Evolutionary conservation across 2,797 vertebrate species (phyloP).

Genomic region (Mus minutoides): DNA sequence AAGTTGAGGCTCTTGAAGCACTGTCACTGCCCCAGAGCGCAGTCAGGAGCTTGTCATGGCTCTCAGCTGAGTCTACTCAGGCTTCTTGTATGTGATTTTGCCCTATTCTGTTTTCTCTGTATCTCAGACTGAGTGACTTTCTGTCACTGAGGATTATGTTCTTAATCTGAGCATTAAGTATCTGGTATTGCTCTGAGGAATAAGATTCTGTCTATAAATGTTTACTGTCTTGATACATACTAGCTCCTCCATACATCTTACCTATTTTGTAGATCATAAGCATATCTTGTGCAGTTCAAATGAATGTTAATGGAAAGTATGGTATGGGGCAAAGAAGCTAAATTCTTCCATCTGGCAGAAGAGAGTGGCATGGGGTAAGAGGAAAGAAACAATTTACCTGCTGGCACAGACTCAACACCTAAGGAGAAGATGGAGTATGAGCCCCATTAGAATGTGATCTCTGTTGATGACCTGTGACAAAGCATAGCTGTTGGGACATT

Average conservation of each 20-base stretch:
- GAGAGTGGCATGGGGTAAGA: not conserved
- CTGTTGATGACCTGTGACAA: not conserved
- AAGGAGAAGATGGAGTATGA: too few relatives aligned
- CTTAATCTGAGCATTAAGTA: not conserved
- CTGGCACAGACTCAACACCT: not conserved
- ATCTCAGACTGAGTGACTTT: not conserved
- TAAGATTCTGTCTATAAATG: too few relatives aligned
- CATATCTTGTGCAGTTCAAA: too few relatives aligned
- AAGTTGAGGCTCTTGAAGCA: not conserved
- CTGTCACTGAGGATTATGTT: fast-evolving
- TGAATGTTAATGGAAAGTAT: not conserved
- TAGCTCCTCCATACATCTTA: fast-evolving
- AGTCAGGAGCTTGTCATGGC: not conserved
- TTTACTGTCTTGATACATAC: fast-evolving
- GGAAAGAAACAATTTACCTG: not conserved
- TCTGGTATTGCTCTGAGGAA: not conserved
- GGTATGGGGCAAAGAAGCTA: not conserved
- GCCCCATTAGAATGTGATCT: too few relatives aligned
- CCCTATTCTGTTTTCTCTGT: fast-evolving
- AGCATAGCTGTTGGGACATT: not conserved
- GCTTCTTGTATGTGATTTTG: not conserved
- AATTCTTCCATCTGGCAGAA: not conserved
- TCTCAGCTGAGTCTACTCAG: too few relatives aligned
- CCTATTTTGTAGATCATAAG: fast-evolving
- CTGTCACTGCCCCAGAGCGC: too few relatives aligned